A percentile compares a stretch with the other conserved stretches of the same genome.
Evolutionary conservation across 2,113 vertebrate genomes (phyloP).

Genomic region (Hemiprocne comata): DNA sequence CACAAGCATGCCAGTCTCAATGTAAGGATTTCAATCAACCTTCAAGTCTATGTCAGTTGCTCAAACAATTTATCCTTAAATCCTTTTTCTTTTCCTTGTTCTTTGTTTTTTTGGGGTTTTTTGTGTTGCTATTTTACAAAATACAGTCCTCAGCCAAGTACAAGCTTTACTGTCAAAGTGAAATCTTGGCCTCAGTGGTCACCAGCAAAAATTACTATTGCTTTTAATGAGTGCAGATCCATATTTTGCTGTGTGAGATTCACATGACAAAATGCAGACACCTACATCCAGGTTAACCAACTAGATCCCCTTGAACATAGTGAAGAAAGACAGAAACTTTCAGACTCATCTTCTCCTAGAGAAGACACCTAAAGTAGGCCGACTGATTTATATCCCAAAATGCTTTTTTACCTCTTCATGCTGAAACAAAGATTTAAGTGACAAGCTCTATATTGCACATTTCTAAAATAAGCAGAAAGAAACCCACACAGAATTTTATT

Average conservation of each 20-base stretch:
- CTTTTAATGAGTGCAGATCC: background rate
- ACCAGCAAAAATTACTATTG: background rate
- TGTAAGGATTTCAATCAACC: background rate
- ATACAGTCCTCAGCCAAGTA: background rate
- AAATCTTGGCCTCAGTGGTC: background rate
- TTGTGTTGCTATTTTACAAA: background rate
- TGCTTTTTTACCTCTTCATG: background rate
- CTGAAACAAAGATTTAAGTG: slow-evolving; percentile 51
- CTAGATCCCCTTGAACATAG: background rate
- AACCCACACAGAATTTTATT: slow-evolving; percentile 52
- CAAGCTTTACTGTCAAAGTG: background rate
- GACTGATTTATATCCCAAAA: background rate
- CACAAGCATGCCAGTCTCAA: background rate
- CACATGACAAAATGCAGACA: background rate
- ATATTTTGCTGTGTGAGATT: background rate
- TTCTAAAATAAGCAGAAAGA: slow-evolving; percentile 42
- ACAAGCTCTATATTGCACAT: slow-evolving; percentile 35
- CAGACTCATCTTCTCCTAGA: background rate
- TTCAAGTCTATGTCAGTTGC: background rate
- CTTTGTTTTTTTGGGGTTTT: background rate
- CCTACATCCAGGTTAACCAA: background rate
- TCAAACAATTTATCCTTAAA: background rate
- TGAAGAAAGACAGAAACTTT: background rate
- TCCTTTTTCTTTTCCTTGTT: background rate
- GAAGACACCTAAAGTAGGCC: slow-evolving; percentile 13